Percentiles rank a stretch among this genome's conserved stretches.
These are phyloP conservation scores for Rhagoletis zephyria DNA, from an alignment of 1,140 invertebrate genomes.

Conservation along the genomic window DNA sequence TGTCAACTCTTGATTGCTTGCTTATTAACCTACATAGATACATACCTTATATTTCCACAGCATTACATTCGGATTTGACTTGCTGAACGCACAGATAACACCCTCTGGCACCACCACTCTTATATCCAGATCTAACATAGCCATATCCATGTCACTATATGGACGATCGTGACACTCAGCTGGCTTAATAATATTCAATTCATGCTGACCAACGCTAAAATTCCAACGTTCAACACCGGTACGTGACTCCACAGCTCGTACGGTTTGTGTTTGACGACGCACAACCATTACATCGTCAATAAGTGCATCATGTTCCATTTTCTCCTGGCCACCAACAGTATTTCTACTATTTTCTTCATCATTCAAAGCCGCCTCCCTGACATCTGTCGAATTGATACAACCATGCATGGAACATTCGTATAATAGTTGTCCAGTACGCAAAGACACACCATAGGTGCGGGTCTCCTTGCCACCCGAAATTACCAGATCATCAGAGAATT, in stretches of 20 bases:
- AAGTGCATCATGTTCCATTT: conserved; percentile 70
- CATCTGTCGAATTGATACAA: conserved; percentile 78
- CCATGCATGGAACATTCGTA: conserved; percentile 85
- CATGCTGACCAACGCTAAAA: conserved; percentile 92
- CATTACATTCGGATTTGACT: conserved; percentile 75
- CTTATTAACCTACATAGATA: conserved; percentile 37
- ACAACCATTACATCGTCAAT: conserved; percentile 84
- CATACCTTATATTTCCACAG: conserved; percentile 83
- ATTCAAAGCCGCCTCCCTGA: conserved; percentile 58
- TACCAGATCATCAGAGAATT: conserved; percentile 87
- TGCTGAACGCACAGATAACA: conserved; percentile 79
- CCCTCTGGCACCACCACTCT: conserved; percentile 84
- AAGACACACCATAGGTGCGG: conserved; percentile 81
- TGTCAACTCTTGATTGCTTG: neutral
- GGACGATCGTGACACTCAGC: conserved; percentile 75
- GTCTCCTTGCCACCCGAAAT: conserved; percentile 86
- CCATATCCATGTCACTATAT: conserved; percentile 68
- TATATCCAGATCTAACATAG: conserved; percentile 75
- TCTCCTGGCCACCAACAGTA: conserved; percentile 59
- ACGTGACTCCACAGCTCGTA: conserved; percentile 87
- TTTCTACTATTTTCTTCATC: conserved; percentile 53
- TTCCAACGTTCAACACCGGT: conserved; percentile 93
- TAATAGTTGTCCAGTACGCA: conserved; percentile 82
- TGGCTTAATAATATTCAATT: conserved; percentile 78
- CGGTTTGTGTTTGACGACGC: conserved; percentile 86